Evolutionary conservation across 1,140 invertebrate genomes (phyloP), one percentile per base, ranked within the genome.

Genomic region (Gonatopus flavifemur): DNA sequence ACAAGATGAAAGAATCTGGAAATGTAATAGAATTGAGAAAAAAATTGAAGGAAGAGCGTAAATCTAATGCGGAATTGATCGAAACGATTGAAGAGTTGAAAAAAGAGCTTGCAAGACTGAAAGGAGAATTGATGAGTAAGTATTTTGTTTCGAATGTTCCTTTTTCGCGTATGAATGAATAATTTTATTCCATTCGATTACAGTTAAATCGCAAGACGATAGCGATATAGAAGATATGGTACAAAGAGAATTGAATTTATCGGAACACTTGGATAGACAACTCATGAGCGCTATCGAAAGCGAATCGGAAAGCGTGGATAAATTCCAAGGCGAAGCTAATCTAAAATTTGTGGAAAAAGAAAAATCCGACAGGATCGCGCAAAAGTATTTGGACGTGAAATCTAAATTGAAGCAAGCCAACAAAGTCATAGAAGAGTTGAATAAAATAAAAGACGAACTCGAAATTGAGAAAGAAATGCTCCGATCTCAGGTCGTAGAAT

Each of bases 161-260:
- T n/a, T n/a, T n/a, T n/a, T n/a, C n/a, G n/a, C n/a, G n/a, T n/a
- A n/a, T n/a, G n/a, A n/a, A 40, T 40, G 5, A 13, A 35, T 35
- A 9, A 12, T 35, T 35, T 18, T 24, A 32, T 49, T 15, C 24
- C 22, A 16, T 18, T 47, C 18, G 37, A 16, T 19, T 12, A 39
- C 4, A 39, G 20, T 7, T 20, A 19, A 15, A 12, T 48, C 22
- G 5, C 60, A 67, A 38, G 65, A 73, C 4, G 68, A 65, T 12
- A 52, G 67, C 24, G 74, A 82, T 0, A 78, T 85, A 2, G 82
- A 84, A 38, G 83, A 84, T 38, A 82, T 84, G 46, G 76, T 86
- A 3, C 80, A 84, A 22, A 75, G 80, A 40, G 83, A 86, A 55
- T 49, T 86, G 0, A 79, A 85, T 62, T 76, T 82, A 36, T 85